Base-by-base conservation (phyloP, 2,797 vertebrate species). In the Spinibarbus caldwelli region DNA sequence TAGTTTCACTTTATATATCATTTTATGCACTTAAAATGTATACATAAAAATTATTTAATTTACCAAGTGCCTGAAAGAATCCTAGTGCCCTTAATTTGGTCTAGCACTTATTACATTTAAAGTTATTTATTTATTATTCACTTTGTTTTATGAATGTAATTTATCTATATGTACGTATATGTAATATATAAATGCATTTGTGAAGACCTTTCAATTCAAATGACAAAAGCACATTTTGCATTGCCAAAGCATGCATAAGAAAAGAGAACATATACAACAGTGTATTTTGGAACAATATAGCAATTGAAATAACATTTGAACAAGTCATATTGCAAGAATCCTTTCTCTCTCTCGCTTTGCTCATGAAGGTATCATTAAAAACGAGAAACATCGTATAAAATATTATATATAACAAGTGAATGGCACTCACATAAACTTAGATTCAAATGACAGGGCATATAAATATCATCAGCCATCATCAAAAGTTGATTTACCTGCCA, bases 401-500 rank as follows among this genome's bases (percentile, higher is more conserved):
- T 57, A 41, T 57, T 26, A 77, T 12, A 38, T 17, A 8, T 21
- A 11, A 23, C 2, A 76, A 7, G 19, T 15, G 23, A 36, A 54
- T 9, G 31, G 6, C 11, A n/a, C 21, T n/a, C 31, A n/a, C 10
- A 54, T 72, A 15, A 76, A 68, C 72, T 14, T 64, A 21, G 9
- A 83, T 49, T 47, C 2, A 64, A 12, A n/a, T 38, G 21, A 14
- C 36, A 36, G 1, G 14, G 15, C 11, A 14, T 72, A 11, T 57
- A 34, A 36, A 70, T 23, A 0, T 21, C 1, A 57, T 78, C 23
- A 59, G 62, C 7, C 15, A 34, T 19, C 29, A 34, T 34, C 19
- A 14, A 47, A 15, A 52, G 67, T 59, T 34, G 6, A 7, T 82
- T 91, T 95, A 97, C 97, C 97, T 97, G 86, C 93, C 94, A 84